Base-by-base conservation (phyloP, 2,888 invertebrate species). In the Lissonota sp. region DNA sequence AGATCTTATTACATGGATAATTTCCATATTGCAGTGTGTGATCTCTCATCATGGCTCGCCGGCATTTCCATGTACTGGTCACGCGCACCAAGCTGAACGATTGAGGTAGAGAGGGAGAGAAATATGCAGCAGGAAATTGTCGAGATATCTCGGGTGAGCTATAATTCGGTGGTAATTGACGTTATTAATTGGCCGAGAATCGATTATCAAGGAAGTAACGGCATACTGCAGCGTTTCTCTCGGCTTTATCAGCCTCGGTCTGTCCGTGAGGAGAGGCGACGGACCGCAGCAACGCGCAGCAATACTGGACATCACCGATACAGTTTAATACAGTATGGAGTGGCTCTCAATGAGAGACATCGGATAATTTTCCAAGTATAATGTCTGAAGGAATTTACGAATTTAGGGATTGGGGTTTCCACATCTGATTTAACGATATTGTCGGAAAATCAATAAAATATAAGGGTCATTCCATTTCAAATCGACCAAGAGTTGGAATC, bases 81-180 rank as follows among this genome's bases (percentile, higher is more conserved):
- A 39, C 62, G 51, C 51, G 51, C 51, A 60, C 12, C 66, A 40
- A 55, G 12, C 58, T 49, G 53, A 44, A 58, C 46, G 70, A 58
- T 69, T 26, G 51, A 64, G 10, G 6, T 26, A n/a, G 49, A 64
- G 46, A 37, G 37, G 10, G 14, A 16, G 5, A 55, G 57, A 74
- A 64, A 44, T 70, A 57, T 64, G 51, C 64, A 84, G 49, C 80
- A 78, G 81, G 80, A 82, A 84, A 84, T 83, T 82, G 79, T 78
- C 66, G 72, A 78, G 69, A 82, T 78, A 82, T 84, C 79, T 76
- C 77, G 79, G 49, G 75, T 76, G 81, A 62, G 73, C 78, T 82
- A 79, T 84, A 82, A 83, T 82, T 84, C 79, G 77, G 73, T 73
- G 79, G 78, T 84, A 80, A 84, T 83, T 84, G 79, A 83, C 82